Conservation (phyloP, 2,888 invertebrate species). For the Campoplex capitator region DNA sequence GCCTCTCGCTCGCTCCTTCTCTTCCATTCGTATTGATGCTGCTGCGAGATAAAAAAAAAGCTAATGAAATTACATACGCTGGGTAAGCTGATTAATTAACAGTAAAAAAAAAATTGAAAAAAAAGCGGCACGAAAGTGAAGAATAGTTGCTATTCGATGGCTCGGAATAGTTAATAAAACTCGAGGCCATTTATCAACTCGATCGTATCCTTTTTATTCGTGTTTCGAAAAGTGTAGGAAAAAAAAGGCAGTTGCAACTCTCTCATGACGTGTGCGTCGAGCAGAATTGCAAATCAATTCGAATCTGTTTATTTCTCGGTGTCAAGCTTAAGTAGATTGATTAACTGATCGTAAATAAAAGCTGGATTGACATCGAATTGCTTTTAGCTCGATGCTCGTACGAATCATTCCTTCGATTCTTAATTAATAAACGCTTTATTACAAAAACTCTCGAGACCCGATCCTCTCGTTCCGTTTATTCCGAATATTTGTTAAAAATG, state of each 20-base stretch:
- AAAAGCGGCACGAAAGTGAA: not conserved
- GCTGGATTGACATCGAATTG: conserved; percentile 14
- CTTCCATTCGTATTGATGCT: conserved; percentile 30
- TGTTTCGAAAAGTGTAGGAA: not conserved
- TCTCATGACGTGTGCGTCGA: not conserved
- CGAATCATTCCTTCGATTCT: conserved; percentile 13
- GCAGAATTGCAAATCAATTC: conserved; percentile 12
- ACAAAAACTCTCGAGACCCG: not conserved
- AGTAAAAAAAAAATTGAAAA: conserved; percentile 1
- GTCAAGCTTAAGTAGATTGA: conserved; percentile 9
- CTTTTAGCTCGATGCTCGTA: conserved; percentile 1
- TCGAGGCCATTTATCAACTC: not conserved
- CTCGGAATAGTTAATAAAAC: conserved; percentile 1
- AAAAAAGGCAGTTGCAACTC: not conserved
- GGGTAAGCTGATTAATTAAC: conserved; percentile 55
- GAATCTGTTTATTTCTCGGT: not conserved
- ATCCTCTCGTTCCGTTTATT: not conserved
- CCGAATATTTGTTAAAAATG: not conserved
- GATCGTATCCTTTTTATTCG: not conserved
- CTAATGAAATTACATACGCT: conserved; percentile 52
- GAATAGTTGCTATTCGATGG: conserved; percentile 1
- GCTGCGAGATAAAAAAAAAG: conserved; percentile 12
- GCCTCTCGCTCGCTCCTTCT: conserved; percentile 13
- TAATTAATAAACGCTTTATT: conserved; percentile 25
- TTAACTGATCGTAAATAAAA: conserved; percentile 32